Conservation (phyloP, 2,797 vertebrate species). For the Lagothrix lagotricha region DNA sequence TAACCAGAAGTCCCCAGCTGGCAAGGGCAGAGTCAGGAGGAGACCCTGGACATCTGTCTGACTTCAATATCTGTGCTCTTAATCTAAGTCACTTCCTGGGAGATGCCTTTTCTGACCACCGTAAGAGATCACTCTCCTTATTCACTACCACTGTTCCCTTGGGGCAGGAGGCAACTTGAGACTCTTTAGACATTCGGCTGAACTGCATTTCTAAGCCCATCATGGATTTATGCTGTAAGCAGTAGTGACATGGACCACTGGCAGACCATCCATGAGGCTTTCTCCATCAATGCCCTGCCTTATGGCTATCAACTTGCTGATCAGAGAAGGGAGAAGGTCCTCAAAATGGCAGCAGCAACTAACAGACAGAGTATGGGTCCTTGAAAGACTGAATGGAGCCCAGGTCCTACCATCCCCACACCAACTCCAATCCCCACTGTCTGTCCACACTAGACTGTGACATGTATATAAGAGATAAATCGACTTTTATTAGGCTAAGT, state of each 20-base stretch:
- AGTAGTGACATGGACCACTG: background rate
- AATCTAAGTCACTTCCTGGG: background rate
- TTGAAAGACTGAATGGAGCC: background rate
- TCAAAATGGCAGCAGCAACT: background rate
- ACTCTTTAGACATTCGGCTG: background rate
- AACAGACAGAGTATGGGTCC: background rate
- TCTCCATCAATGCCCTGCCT: background rate
- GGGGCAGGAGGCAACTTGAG: background rate
- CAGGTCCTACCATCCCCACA: background rate
- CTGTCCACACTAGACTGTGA: background rate
- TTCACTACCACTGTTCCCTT: background rate
- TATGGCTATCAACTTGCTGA: too few relatives aligned
- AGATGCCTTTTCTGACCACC: accelerated
- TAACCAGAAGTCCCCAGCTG: background rate
- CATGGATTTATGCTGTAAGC: background rate
- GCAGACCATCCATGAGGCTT: background rate
- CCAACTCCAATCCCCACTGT: background rate
- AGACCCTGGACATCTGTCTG: background rate
- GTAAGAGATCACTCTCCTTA: background rate
- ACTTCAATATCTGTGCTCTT: accelerated
- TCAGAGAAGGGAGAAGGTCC: background rate
- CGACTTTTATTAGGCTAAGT: background rate
- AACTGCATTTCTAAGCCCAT: background rate
- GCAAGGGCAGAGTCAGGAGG: background rate
- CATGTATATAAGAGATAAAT: background rate